Evolutionary conservation across 2,888 invertebrate species (phyloP).

Genomic region (Dasypolia templi): DNA sequence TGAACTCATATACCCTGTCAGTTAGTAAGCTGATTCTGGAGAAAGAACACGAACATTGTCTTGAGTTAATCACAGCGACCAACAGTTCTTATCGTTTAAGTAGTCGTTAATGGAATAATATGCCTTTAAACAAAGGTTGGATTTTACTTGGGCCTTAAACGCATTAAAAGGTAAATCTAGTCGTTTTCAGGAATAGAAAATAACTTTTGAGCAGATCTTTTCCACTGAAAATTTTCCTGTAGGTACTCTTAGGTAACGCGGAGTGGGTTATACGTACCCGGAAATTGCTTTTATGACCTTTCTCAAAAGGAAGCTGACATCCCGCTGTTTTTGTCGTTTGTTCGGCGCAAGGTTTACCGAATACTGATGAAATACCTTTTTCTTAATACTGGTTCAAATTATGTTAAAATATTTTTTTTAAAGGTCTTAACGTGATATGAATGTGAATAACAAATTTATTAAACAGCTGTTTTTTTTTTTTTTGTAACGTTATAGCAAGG

Average conservation of each 20-base stretch:
- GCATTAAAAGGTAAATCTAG: too few relatives aligned
- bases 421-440: not conserved
- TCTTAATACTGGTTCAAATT: not conserved
- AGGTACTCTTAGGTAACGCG: slow-evolving; percentile 1
- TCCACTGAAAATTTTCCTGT: slow-evolving; percentile 30
- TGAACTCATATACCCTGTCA: too few relatives aligned
- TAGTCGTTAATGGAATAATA: too few relatives aligned
- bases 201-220: slow-evolving; percentile 57
- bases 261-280: not conserved
- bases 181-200: slow-evolving; percentile 46
- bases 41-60: too few relatives aligned
- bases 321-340: not conserved
- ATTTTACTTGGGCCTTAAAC: too few relatives aligned
- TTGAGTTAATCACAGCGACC: too few relatives aligned
- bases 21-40: too few relatives aligned
- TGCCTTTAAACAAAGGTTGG: too few relatives aligned
- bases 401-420: not conserved
- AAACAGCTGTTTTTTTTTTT: too few relatives aligned
- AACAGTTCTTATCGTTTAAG: too few relatives aligned
- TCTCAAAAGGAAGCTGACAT: slow-evolving; percentile 2
- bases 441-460: not conserved
- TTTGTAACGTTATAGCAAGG: not conserved
- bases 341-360: not conserved
- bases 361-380: not conserved
- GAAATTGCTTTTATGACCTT: slow-evolving; percentile 5